A percentile compares a stretch with the other conserved stretches of the same genome.
Conservation (phyloP, 2,797 vertebrate genomes). For the Amblyraja radiata region DNA sequence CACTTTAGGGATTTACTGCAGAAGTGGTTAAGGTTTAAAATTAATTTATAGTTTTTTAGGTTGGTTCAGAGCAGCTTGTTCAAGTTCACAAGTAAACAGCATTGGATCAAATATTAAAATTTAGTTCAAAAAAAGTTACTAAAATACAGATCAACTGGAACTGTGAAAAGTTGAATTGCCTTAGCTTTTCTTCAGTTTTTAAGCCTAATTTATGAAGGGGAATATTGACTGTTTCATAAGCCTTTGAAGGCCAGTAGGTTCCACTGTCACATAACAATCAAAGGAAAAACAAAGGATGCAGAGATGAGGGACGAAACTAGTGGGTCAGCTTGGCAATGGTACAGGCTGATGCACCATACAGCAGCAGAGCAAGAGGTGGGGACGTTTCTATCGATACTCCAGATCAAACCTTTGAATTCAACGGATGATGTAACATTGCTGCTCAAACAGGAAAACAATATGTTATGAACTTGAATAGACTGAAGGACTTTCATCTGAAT, state of each 20-base stretch:
- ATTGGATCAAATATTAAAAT: too few relatives aligned
- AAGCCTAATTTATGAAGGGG: constrained; percentile 19
- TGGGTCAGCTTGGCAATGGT: neutral
- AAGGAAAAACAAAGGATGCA: neutral
- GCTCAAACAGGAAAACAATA: neutral
- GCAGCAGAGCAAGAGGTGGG: neutral
- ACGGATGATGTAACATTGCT: neutral
- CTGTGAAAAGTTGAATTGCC: neutral
- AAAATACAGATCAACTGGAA: neutral
- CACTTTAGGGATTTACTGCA: neutral
- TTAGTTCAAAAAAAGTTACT: neutral
- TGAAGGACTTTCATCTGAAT: neutral
- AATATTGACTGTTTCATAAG: neutral
- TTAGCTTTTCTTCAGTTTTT: constrained; percentile 16
- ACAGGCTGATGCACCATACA: neutral
- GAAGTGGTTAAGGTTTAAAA: neutral
- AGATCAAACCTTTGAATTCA: neutral
- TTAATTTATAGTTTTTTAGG: neutral
- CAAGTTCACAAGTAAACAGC: neutral
- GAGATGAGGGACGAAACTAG: neutral
- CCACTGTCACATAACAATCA: neutral
- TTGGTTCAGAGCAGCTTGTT: neutral
- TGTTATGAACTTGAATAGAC: neutral
- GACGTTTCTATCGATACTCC: neutral
- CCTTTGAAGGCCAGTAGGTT: neutral